Conservation (phyloP, 2,113 vertebrate species). For the Neogale vison region DNA sequence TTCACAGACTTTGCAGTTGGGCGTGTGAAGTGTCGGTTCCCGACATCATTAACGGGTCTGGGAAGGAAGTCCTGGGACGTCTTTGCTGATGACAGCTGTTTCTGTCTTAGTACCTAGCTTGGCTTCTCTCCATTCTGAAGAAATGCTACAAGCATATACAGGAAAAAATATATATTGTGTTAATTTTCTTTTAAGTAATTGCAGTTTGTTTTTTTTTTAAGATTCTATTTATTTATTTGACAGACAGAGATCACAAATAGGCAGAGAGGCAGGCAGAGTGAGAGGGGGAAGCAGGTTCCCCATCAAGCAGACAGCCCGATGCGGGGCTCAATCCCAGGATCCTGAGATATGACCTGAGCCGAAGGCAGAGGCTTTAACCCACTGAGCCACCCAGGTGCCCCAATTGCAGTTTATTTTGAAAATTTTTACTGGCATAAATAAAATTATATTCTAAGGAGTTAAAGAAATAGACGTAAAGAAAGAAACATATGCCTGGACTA, state of each 20-base stretch:
- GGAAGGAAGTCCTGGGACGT: background rate
- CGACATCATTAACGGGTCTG: background rate
- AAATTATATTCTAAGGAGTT: background rate
- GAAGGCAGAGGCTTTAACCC: no score
- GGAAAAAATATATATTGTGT: background rate
- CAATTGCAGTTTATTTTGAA: background rate
- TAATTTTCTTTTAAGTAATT: background rate
- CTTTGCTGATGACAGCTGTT: background rate
- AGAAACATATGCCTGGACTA: background rate
- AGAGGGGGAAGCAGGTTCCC: no score
- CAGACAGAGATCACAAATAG: no score
- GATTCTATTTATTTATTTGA: no score
- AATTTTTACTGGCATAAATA: background rate
- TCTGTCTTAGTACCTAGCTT: background rate
- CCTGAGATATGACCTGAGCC: no score
- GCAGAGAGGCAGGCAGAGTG: no score
- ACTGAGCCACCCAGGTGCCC: no score
- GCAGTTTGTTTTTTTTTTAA: background rate
- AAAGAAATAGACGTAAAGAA: background rate
- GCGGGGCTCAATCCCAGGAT: no score
- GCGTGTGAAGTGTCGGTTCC: background rate
- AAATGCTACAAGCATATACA: background rate
- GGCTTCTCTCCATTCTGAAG: background rate
- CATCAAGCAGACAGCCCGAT: fast-evolving
- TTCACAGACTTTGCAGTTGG: background rate